Percentiles rank a stretch among this genome's conserved stretches.
Evolutionary conservation across 2,113 vertebrate species (phyloP).

Genomic region (Pelvicachromis taeniatus): DNA sequence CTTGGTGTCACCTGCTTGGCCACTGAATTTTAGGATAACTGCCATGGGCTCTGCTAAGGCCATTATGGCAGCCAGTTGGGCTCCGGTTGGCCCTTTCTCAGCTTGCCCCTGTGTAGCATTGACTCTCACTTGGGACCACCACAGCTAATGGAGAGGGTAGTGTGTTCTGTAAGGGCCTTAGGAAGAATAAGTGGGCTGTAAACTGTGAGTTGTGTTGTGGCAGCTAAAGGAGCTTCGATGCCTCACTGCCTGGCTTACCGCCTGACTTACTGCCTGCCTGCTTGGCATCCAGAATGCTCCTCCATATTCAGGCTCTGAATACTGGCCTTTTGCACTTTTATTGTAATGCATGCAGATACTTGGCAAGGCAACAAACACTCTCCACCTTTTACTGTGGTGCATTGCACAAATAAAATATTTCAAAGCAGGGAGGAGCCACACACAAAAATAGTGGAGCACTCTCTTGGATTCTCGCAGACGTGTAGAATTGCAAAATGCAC

Average conservation of each 20-base stretch:
- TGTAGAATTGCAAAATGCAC: conserved; percentile 37
- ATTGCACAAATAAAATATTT: conserved; percentile 54
- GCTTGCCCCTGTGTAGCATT: conserved; percentile 51
- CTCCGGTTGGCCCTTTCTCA: conserved; percentile 60
- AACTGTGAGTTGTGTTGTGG: conserved; percentile 65
- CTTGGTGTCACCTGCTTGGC: conserved; percentile 55
- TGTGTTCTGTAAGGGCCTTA: conserved; percentile 52
- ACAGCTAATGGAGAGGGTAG: conserved; percentile 66
- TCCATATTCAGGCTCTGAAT: conserved; percentile 56
- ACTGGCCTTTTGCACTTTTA: conserved; percentile 65
- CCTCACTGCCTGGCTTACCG: conserved; percentile 56
- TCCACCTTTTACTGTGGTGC: conserved; percentile 47
- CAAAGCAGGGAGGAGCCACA: conserved; percentile 48
- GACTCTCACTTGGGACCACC: conserved; percentile 60
- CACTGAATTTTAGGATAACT: conserved; percentile 60
- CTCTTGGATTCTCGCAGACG: conserved; percentile 39
- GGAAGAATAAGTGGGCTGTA: conserved; percentile 70
- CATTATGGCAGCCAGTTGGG: conserved; percentile 63
- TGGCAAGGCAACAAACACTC: conserved; percentile 55
- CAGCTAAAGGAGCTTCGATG: conserved; percentile 63
- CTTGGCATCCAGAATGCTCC: conserved; percentile 52
- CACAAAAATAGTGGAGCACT: conserved; percentile 51
- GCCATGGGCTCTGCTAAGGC: conserved; percentile 58
- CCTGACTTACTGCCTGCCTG: conserved; percentile 62
- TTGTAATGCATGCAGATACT: conserved; percentile 59